Evolutionary conservation across 2,797 vertebrate species (phyloP).

Genomic region (Bothrops alternatus): DNA sequence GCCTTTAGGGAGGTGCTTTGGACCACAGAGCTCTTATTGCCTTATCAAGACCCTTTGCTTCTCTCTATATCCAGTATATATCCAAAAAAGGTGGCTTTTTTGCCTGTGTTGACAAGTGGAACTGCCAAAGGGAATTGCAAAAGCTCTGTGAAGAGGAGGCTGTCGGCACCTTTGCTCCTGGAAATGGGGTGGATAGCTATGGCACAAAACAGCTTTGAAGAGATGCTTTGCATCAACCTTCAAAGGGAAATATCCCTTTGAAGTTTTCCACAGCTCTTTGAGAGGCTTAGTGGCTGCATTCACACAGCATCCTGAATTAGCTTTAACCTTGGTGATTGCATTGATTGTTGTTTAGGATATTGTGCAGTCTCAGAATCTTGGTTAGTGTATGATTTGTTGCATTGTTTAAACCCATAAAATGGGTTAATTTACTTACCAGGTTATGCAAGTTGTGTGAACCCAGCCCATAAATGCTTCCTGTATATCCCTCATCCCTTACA

Average conservation of each 20-base stretch:
- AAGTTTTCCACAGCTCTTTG: background rate
- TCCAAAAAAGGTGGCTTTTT: background rate
- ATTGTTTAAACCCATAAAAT: background rate
- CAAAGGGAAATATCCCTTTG: background rate
- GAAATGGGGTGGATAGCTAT: background rate
- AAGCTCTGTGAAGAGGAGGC: background rate
- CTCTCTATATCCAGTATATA: background rate
- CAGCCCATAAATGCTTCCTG: background rate
- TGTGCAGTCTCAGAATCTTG: background rate
- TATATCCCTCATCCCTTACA: background rate
- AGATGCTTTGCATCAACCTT: background rate
- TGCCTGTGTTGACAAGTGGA: background rate
- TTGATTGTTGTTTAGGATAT: background rate
- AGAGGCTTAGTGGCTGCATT: background rate
- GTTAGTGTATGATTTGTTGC: background rate
- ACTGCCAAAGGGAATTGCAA: background rate
- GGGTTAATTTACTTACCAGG: background rate
- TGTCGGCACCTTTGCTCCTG: background rate
- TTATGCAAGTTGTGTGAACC: background rate
- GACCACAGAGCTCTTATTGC: background rate
- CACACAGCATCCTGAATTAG: background rate
- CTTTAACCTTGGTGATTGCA: background rate
- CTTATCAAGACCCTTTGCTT: background rate
- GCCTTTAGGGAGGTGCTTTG: background rate
- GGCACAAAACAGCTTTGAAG: background rate